Evolutionary conservation across 2,797 vertebrate genomes (phyloP), one percentile per base, ranked within the genome.

Genomic region (Aeoliscus strigatus): DNA sequence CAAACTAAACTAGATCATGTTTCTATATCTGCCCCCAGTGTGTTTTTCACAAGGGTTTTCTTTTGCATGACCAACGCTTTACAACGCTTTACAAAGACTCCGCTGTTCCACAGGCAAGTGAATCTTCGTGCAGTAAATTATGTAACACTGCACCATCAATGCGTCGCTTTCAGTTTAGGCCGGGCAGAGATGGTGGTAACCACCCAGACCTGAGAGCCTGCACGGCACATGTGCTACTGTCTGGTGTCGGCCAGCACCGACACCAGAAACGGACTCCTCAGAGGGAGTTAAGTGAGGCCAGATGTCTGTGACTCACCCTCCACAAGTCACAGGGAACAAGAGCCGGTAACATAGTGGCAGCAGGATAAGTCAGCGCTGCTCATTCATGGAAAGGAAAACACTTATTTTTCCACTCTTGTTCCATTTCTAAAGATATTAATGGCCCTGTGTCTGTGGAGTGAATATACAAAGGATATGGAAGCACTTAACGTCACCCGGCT

Each of bases 211-310:
- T 32, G 17, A 57, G 47, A 56, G 57, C 60, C 53, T 79, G 68
- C 17, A 32, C 46, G 41, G 71, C 81, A 80, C 64, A 81, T 84
- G 76, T 73, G 83, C 85, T 87, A 85, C 85, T 33, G 78, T 77
- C n/a, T 65, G 59, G 55, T 50, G 38, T 49, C 7, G 23, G 61
- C 63, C 67, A 54, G 49, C 31, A 2, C 10, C 35, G 6, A 60
- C 60, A 68, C 27, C 36, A 67, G 63, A 72, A 60, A 60, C 47
- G 28, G 60, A 37, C 66, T 67, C 64, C 70, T 72, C 35, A 70
- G 56, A 55, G 36, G 35, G 14, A 49, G 62, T 53, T 66, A 88
- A 90, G 54, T 49, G 60, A 73, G 57, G 77, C 84, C 87, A 90
- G 84, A 89, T 90, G 89, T 77, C 27, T 35, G 24, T 80, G 79